Base-by-base conservation (phyloP, 2,113 vertebrate species). In the Heteronetta atricapilla region DNA sequence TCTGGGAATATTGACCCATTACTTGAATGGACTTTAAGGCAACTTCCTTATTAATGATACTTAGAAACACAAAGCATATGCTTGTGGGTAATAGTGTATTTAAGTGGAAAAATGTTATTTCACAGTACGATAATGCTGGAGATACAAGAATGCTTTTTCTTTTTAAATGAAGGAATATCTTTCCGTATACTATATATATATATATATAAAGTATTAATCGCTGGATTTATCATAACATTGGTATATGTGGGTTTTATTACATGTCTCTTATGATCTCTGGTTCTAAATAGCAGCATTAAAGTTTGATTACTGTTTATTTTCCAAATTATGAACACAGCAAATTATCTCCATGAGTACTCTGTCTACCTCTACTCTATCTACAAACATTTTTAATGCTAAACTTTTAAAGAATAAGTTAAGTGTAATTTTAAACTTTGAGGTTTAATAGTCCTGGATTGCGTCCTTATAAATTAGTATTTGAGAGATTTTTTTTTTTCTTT, bases 51-150 rank as follows among this genome's bases (percentile, higher is more conserved):
- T 95, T 95, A 95, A 80, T 77, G 87, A 56, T 95, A 62, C 42
- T 82, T 91, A 92, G 73, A 95, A 97, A 94, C 69, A 95, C 75
- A 91, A 96, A 95, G 91, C 92, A 95, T 95, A 85, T 96, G 90
- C 66, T 60, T 90, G 60, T 76, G 52, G 36, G 64, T 67, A 93
- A 10, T 70, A 48, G 25, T 66, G 25, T 75, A 38, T 81, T 67
- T 86, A 78, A 90, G 48, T 44, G 34, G 19, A 15, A 68, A 80
- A 75, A 68, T 63, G 46, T 46, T 90, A 21, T 59, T 88, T 84
- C 38, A 34, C 15, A 53, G 31, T 55, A 60, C 44, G 60, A 34
- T 83, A 77, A 52, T 79, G 63, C 62, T 66, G 81, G 50, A 60
- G 86, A 20, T 81, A 13, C 29, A 56, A 44, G 26, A 48, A 88